phyloP scores from a whole-genome alignment of 2,888 invertebrate genomes.

The Sinohyriopsis cumingii region DNA sequence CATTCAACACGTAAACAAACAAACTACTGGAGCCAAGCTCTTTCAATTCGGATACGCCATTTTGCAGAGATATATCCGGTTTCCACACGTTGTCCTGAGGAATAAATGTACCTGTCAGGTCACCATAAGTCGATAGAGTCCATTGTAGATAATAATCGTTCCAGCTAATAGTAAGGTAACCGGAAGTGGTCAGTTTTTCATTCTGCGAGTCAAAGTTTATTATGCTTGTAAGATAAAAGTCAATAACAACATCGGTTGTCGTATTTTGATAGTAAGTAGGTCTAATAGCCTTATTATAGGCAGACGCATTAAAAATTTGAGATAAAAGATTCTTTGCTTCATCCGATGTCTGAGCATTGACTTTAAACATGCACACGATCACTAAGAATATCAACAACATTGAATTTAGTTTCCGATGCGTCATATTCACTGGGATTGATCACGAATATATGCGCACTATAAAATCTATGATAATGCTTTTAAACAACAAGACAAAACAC shows the following conservation, averaged over 20 bases:
- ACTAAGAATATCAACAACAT: background rate
- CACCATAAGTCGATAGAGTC: slow-evolving; percentile 14
- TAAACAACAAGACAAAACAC: too few species aligned
- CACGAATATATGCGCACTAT: too few species aligned
- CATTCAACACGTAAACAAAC: background rate
- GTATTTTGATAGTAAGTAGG: slow-evolving; percentile 14
- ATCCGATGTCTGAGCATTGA: background rate
- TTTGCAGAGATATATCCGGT: slow-evolving; percentile 9
- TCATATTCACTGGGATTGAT: too few species aligned
- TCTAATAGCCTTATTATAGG: slow-evolving; percentile 15
- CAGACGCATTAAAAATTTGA: slow-evolving; percentile 13
- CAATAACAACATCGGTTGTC: slow-evolving; percentile 22
- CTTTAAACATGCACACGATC: background rate
- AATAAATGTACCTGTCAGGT: background rate
- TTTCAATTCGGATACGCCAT: slow-evolving; percentile 2
- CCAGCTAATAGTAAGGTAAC: slow-evolving; percentile 24
- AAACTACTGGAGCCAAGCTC: slow-evolving; percentile 1
- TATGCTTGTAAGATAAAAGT: slow-evolving; percentile 18
- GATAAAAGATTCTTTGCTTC: slow-evolving; percentile 9
- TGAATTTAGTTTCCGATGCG: too few species aligned
- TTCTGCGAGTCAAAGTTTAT: slow-evolving; percentile 19
- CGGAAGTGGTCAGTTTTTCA: slow-evolving; percentile 26
- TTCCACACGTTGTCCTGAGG: slow-evolving; percentile 7
- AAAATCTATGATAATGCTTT: too few species aligned
- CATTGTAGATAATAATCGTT: slow-evolving; percentile 21